phyloP scores from a whole-genome alignment of 1,140 invertebrate genomes.

The Acromyrmex charruanus region DNA sequence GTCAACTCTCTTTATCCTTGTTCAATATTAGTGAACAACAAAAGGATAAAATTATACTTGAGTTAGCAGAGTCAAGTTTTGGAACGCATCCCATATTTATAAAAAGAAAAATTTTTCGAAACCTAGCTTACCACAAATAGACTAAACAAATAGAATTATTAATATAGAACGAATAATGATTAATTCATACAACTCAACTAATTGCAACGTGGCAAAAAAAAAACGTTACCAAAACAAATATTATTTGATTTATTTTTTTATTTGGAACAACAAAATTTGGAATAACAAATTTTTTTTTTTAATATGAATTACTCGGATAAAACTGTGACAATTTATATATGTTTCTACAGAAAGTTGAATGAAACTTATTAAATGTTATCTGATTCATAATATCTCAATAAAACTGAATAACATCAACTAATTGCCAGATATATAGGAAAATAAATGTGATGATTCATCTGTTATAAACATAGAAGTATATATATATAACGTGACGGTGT shows the following conservation, averaged over 20 bases:
- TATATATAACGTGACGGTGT: neutral
- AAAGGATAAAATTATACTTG: no score
- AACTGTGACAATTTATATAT: neutral
- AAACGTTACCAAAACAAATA: neutral
- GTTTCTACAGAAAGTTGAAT: neutral
- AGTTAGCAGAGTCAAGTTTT: no score
- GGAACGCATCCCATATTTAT: neutral
- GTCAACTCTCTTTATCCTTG: no score
- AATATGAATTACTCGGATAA: neutral
- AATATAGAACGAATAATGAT: neutral
- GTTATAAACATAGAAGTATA: neutral
- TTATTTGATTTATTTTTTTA: constrained; percentile 1
- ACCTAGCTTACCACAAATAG: neutral
- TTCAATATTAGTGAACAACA: no score
- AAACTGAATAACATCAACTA: neutral
- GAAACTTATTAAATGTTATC: neutral
- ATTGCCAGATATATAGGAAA: neutral
- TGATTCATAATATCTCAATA: neutral
- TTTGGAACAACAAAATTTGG: neutral
- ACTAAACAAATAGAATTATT: constrained; percentile 8
- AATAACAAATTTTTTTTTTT: neutral
- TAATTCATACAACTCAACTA: neutral
- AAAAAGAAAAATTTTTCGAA: constrained; percentile 44
- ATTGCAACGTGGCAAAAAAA: neutral
- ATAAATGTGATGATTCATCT: constrained; percentile 11